Evolutionary conservation across 2,888 invertebrate species (phyloP).

Genomic region (Cyclophora albipunctata): DNA sequence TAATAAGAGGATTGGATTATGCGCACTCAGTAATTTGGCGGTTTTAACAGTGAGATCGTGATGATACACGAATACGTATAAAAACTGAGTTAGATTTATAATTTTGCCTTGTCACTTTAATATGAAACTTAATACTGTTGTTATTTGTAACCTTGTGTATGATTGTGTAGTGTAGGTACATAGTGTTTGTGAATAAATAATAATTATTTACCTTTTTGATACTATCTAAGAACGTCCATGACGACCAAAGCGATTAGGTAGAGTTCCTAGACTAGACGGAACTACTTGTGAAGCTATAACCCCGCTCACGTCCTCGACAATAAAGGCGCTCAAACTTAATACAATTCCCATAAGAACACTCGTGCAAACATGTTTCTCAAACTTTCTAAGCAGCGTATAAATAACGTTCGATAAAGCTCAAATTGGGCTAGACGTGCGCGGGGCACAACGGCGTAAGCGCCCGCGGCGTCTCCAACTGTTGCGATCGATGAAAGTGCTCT

Average conservation of each 20-base stretch:
- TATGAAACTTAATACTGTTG: conserved; percentile 8
- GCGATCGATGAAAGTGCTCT: conserved; percentile 68
- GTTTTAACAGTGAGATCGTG: conserved; percentile 43
- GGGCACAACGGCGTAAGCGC: conserved; percentile 50
- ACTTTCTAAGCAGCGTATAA: conserved; percentile 68
- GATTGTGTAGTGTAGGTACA: too few relatives aligned
- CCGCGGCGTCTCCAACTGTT: conserved; percentile 37
- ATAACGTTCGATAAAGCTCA: conserved; percentile 66
- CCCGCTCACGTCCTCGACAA: conserved; percentile 31
- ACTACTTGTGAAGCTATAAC: background rate
- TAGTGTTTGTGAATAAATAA: too few relatives aligned
- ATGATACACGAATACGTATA: conserved; percentile 19
- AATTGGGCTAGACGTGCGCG: conserved; percentile 42
- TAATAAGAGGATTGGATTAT: conserved; percentile 57
- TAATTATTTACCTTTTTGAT: too few relatives aligned
- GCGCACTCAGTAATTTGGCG: conserved; percentile 51
- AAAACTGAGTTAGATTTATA: conserved; percentile 8
- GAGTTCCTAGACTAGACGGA: too few relatives aligned
- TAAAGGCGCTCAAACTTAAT: conserved; percentile 49
- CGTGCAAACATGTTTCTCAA: conserved; percentile 57
- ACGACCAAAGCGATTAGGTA: too few relatives aligned
- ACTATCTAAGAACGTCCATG: too few relatives aligned
- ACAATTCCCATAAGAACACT: conserved; percentile 61
- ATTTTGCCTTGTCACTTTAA: conserved; percentile 8
- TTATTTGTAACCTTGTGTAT: too few relatives aligned